phyloP scores from a whole-genome alignment of 2,113 vertebrate genomes.

The Urocolius indicus region DNA sequence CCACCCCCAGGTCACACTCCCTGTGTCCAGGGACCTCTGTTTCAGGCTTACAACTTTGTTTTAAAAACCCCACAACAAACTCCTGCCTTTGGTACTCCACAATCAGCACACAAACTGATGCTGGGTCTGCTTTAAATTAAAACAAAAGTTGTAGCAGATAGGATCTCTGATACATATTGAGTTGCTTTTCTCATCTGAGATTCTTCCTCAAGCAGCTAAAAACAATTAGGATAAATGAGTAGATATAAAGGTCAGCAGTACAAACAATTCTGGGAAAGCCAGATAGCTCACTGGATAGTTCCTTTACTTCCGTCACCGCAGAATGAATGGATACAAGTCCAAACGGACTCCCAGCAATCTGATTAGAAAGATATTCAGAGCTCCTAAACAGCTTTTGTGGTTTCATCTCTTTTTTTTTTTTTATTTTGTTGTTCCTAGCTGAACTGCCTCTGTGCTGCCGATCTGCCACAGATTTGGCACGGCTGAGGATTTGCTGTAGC shows the following conservation, averaged over 20 bases:
- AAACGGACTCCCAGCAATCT: conserved; percentile 58
- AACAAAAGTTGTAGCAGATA: conserved; percentile 64
- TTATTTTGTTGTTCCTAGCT: neutral
- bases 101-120: neutral
- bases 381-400: conserved; percentile 55
- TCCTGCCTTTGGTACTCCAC: conserved; percentile 34
- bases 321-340: conserved; percentile 71
- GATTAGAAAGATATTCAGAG: conserved; percentile 59
- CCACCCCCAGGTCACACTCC: conserved; percentile 59
- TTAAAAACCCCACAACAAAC: conserved; percentile 61
- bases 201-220: conserved; percentile 69
- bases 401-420: neutral
- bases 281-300: conserved; percentile 70
- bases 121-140: conserved; percentile 61
- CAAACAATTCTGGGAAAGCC: conserved; percentile 72
- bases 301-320: conserved; percentile 68
- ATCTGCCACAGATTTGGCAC: neutral
- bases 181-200: conserved; percentile 70
- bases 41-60: neutral
- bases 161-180: conserved; percentile 60
- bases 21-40: conserved; percentile 40
- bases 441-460: neutral
- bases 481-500: neutral
- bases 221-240: conserved; percentile 71
- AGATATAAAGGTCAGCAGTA: conserved; percentile 68